Conservation (phyloP, 2,888 invertebrate species). For the Pheosia gnoma region DNA sequence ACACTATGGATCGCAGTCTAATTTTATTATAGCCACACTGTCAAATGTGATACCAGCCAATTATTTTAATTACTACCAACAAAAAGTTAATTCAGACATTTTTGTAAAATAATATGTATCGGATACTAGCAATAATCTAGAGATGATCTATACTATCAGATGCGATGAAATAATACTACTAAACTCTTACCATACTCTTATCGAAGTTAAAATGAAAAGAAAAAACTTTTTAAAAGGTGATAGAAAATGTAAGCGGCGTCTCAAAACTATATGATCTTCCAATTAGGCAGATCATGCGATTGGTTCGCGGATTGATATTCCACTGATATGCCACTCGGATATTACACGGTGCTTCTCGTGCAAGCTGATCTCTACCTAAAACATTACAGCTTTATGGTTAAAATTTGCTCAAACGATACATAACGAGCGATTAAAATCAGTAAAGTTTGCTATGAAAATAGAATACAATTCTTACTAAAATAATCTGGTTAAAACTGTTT, state of each 20-base stretch:
- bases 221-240: constrained; percentile 44
- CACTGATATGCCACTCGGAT: constrained; percentile 61
- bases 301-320: constrained; percentile 38
- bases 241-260: constrained; percentile 51
- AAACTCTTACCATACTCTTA: constrained; percentile 35
- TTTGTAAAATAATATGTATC: background rate
- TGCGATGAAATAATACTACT: constrained; percentile 28
- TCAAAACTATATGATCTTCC: constrained; percentile 53
- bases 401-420: constrained; percentile 24
- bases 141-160: constrained; percentile 24
- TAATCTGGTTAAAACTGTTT: constrained; percentile 67
- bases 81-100: background rate
- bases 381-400: constrained; percentile 20
- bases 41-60: background rate
- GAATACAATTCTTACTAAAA: constrained; percentile 58
- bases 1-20: background rate
- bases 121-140: constrained; percentile 13
- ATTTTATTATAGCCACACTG: background rate
- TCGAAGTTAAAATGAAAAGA: constrained; percentile 46
- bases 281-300: constrained; percentile 34
- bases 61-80: background rate
- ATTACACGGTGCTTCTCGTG: constrained; percentile 34
- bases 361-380: constrained; percentile 23
- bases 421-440: constrained; percentile 49
- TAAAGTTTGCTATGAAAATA: constrained; percentile 72